phyloP scores from a whole-genome alignment of 2,113 vertebrate genomes.

The Phalacrocorax brasilianus region DNA sequence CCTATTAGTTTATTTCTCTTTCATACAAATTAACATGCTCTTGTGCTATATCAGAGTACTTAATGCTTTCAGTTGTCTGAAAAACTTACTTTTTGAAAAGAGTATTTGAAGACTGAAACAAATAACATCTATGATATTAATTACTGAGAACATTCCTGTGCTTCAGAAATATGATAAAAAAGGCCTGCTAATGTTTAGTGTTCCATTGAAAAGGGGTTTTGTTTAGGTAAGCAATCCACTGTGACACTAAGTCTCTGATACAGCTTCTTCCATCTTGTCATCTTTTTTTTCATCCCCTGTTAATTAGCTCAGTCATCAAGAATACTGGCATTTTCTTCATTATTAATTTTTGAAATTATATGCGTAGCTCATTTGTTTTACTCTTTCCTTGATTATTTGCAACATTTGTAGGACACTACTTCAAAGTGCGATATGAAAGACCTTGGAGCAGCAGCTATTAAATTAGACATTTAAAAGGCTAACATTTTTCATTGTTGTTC shows the following conservation, averaged over 20 bases:
- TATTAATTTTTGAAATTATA: constrained; percentile 38
- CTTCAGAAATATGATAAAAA: background rate
- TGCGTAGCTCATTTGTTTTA: constrained; percentile 27
- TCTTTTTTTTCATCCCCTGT: constrained; percentile 1
- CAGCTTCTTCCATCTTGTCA: background rate
- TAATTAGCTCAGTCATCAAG: constrained; percentile 16
- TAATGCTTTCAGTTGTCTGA: background rate
- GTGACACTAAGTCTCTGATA: background rate
- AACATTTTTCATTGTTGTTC: background rate
- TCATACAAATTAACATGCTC: background rate
- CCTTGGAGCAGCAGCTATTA: background rate
- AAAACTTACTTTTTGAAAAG: background rate
- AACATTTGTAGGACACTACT: background rate
- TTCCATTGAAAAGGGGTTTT: background rate
- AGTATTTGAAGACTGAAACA: background rate
- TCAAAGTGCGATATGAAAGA: background rate
- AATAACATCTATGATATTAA: background rate
- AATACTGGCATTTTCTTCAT: constrained; percentile 7
- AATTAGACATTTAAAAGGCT: background rate
- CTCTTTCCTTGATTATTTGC: background rate
- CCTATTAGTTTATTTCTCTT: background rate
- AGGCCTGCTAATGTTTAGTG: background rate
- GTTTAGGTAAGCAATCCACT: background rate
- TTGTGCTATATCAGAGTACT: background rate
- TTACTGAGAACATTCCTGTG: background rate